phyloP scores from a whole-genome alignment of 2,888 invertebrate genomes.

The Ethmia dodecea region DNA sequence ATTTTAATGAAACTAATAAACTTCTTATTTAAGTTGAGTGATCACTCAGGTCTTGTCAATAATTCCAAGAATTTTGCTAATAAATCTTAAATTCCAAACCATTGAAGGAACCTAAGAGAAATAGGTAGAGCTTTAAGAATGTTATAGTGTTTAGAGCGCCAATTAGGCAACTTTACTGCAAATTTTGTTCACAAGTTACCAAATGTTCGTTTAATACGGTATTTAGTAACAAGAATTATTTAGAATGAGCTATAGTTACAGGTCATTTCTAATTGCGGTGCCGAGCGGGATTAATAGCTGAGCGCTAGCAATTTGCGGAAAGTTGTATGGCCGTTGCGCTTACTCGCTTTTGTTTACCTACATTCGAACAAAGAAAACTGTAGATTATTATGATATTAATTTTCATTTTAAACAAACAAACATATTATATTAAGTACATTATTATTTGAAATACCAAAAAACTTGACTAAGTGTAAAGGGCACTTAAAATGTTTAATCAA shows the following conservation, averaged over 20 bases:
- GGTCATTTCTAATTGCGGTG: slow-evolving; percentile 38
- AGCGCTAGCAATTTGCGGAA: slow-evolving; percentile 11
- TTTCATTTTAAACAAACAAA: no score
- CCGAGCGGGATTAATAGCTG: slow-evolving; percentile 33
- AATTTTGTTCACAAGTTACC: slow-evolving; percentile 19
- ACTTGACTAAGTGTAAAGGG: no score
- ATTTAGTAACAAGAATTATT: slow-evolving; percentile 34
- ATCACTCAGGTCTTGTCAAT: slow-evolving; percentile 21
- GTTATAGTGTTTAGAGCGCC: slow-evolving; percentile 17
- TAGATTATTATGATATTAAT: neutral
- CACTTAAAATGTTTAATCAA: no score
- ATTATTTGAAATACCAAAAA: no score
- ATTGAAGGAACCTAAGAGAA: slow-evolving; percentile 5
- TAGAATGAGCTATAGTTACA: slow-evolving; percentile 27
- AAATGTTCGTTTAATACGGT: slow-evolving; percentile 24
- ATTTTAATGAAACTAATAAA: slow-evolving; percentile 33
- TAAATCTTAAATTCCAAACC: slow-evolving; percentile 27
- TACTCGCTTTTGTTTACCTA: slow-evolving; percentile 9
- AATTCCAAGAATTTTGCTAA: slow-evolving; percentile 30
- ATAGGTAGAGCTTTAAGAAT: slow-evolving; percentile 14
- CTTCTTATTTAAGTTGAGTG: slow-evolving; percentile 25
- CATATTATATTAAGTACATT: no score
- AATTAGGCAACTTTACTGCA: slow-evolving; percentile 29
- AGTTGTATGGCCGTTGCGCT: slow-evolving; percentile 17
- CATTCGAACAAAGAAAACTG: neutral